A percentile compares a stretch with the other conserved stretches of the same genome.
Conservation (phyloP, 30 jellyfish, hydroid and myxozoan genomes). For the Rhopilema esculentum region DNA sequence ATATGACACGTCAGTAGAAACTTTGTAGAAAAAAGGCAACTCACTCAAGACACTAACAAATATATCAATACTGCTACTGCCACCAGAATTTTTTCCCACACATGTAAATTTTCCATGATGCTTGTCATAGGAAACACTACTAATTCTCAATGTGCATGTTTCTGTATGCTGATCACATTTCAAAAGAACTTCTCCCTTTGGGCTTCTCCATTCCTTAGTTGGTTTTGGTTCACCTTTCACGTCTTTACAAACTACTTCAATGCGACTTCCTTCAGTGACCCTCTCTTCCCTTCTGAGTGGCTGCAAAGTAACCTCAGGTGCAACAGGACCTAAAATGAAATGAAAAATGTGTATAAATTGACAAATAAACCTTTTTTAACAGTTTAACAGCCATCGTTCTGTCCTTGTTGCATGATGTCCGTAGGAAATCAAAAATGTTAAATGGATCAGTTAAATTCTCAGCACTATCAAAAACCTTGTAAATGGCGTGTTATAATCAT, state of each 20-base stretch:
- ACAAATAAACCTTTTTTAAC: background rate
- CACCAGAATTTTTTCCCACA: slow-evolving; percentile 27
- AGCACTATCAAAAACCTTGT: too few species aligned
- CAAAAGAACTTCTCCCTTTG: slow-evolving; percentile 27
- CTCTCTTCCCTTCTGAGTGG: background rate
- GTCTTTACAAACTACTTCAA: slow-evolving; percentile 31
- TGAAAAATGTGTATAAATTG: too few species aligned
- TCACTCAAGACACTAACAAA: slow-evolving; percentile 20
- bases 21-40: background rate
- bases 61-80: background rate
- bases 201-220: slow-evolving; percentile 47
- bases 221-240: slow-evolving; percentile 62
- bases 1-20: too few species aligned
- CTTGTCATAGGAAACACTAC: background rate
- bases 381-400: too few species aligned
- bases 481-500: too few species aligned
- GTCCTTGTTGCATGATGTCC: too few species aligned
- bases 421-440: too few species aligned
- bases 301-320: background rate
- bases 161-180: background rate
- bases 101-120: slow-evolving; percentile 64
- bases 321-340: background rate
- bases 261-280: background rate
- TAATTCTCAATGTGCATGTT: slow-evolving; percentile 15
- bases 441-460: too few species aligned